These are phyloP conservation scores for Bombus turneri DNA, from an alignment of 1,140 invertebrate species.

Conservation along the genomic window DNA sequence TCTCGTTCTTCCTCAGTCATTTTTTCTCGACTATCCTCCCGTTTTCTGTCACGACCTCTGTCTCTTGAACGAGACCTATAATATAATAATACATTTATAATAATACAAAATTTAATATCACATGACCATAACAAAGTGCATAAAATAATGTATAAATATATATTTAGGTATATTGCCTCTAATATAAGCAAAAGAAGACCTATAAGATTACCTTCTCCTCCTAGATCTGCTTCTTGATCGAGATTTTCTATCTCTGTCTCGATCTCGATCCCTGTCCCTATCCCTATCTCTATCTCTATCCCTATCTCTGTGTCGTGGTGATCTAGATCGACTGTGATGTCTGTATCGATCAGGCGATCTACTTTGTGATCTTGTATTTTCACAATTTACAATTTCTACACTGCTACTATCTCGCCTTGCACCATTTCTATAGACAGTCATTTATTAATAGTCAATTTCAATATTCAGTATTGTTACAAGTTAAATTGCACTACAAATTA, in stretches of 20 bases:
- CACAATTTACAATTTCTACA: conserved; percentile 82
- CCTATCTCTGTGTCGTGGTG: conserved; percentile 82
- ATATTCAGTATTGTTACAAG: not conserved
- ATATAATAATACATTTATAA: conserved; percentile 18
- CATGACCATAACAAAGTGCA: conserved; percentile 6
- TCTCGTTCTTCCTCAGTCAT: conserved; percentile 90
- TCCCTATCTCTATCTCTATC: conserved; percentile 85
- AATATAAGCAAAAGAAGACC: not conserved
- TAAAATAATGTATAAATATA: not conserved
- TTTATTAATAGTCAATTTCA: conserved; percentile 10
- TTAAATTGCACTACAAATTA: no score
- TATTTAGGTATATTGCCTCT: not conserved
- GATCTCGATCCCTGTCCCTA: conserved; percentile 85
- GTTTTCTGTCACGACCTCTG: conserved; percentile 82
- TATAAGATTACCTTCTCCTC: conserved; percentile 74
- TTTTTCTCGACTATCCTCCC: conserved; percentile 83
- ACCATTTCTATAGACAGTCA: conserved; percentile 53
- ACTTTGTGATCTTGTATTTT: conserved; percentile 78
- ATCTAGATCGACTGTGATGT: conserved; percentile 82
- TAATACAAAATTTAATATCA: not conserved
- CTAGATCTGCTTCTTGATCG: conserved; percentile 79
- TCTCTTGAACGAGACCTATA: conserved; percentile 83
- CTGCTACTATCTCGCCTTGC: conserved; percentile 79
- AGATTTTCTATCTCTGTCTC: conserved; percentile 86
- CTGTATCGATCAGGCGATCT: conserved; percentile 79